Conservation (phyloP, 2,113 vertebrate genomes). For the Stomatorhinus ivindoensis region DNA sequence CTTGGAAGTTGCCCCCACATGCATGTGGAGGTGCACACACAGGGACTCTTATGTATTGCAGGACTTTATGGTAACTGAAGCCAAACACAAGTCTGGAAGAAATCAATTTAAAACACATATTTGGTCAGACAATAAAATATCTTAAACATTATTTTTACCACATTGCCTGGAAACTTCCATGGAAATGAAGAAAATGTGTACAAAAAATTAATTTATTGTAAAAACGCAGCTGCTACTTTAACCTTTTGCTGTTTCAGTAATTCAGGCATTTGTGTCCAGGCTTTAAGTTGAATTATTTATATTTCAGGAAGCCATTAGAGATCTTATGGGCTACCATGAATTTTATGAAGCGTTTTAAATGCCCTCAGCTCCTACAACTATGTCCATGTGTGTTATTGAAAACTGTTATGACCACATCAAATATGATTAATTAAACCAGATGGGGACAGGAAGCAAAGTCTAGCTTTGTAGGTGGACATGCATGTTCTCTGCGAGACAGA, state of each 20-base stretch:
- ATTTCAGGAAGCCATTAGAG: not conserved
- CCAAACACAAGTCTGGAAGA: not conserved
- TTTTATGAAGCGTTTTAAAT: not conserved
- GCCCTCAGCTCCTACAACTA: not conserved
- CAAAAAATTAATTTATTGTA: not conserved
- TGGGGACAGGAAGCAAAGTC: not conserved
- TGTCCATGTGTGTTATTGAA: not conserved
- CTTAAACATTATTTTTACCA: not conserved
- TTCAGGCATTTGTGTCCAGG: not conserved
- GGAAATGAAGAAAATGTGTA: not conserved
- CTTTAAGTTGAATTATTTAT: not conserved
- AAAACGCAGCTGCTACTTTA: not conserved
- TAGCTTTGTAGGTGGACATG: not conserved
- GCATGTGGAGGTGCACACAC: not conserved
- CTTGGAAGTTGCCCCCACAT: not conserved
- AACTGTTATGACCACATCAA: not conserved
- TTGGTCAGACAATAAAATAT: not conserved
- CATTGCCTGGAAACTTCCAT: not conserved
- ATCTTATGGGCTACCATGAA: not conserved
- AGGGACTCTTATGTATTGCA: not conserved
- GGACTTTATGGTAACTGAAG: not conserved
- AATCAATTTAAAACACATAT: not conserved
- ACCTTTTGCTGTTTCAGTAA: not conserved
- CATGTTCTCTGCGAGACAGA: not conserved
- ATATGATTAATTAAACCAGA: not conserved